Evolutionary conservation across 2,888 invertebrate species (phyloP), one percentile per base, ranked within the genome.

Genomic region (Ectobius pallidus): DNA sequence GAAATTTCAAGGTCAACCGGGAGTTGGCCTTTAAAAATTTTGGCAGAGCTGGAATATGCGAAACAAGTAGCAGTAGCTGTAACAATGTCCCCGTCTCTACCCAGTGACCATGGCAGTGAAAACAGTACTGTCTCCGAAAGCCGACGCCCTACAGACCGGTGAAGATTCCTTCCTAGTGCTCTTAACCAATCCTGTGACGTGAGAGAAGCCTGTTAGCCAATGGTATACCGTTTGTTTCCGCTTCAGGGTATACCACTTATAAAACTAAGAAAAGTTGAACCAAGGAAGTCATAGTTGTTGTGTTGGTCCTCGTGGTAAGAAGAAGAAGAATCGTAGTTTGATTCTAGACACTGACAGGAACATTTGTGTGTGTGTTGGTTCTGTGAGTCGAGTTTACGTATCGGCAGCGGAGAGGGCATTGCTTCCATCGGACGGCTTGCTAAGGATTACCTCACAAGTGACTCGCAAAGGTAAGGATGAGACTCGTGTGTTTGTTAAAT

Each of bases 91-190:
- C 20, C 55, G 22, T 11, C 71, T 42, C 55, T 63, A 70, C 25
- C 42, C 70, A 71, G 55, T 71, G 71, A 71, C 71, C 71, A 71
- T 71, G 71, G 67, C 71, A 71, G 42, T 71, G 71, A 71, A 63
- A 71, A 71, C 71, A 65, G 71, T 71, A 65, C 65, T n/a, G 52
- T 25, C 34, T 39, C 6, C n/a, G n/a, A n/a, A 65, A 44, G 39
- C 65, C 34, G 25, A 52, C 52, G 52, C 9, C 25, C 22, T 25
- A 25, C 52, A 52, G 46, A 14, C 18, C 14, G n/a, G n/a, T 46
- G 61, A 18, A 30, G 4, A 16, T 63, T 25, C 30, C 65, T 65
- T 65, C 65, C 65, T 65, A 46, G 65, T 65, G 25, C 16, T n/a
- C 70, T 70, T 30, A 42, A 16, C 70, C 70, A 70, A 70, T 70